Conservation (phyloP, 2,113 vertebrate species). For the Bothrops jararaca region DNA sequence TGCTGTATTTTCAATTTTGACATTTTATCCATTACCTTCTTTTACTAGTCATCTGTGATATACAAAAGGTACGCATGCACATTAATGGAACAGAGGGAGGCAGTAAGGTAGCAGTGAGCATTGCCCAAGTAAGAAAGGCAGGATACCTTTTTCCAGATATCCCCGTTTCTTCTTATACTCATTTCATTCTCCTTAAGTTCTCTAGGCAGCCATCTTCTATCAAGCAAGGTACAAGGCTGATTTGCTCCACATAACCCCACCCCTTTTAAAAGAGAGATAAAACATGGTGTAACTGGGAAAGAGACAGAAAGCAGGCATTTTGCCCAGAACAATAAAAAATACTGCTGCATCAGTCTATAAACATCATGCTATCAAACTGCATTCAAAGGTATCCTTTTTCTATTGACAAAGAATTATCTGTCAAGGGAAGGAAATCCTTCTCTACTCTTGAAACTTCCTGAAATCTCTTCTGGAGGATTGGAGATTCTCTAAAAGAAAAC, state of each 20-base stretch:
- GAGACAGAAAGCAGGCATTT: background rate
- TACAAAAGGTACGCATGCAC: background rate
- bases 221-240: background rate
- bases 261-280: background rate
- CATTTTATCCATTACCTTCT: background rate
- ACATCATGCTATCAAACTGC: background rate
- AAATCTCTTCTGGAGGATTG: background rate
- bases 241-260: background rate
- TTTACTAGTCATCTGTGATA: background rate
- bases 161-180: background rate
- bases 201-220: background rate
- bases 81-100: background rate
- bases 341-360: background rate
- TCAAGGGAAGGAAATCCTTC: background rate
- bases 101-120: background rate
- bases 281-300: background rate
- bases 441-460: background rate
- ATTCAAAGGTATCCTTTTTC: background rate
- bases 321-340: background rate
- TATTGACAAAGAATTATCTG: background rate
- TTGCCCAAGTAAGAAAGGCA: background rate
- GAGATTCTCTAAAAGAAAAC: background rate
- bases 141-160: background rate
- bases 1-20: background rate
- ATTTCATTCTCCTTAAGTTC: background rate